These are phyloP conservation scores for Taeniopygia guttata DNA, from an alignment of 2,797 vertebrate genomes.

Conservation along the genomic window DNA sequence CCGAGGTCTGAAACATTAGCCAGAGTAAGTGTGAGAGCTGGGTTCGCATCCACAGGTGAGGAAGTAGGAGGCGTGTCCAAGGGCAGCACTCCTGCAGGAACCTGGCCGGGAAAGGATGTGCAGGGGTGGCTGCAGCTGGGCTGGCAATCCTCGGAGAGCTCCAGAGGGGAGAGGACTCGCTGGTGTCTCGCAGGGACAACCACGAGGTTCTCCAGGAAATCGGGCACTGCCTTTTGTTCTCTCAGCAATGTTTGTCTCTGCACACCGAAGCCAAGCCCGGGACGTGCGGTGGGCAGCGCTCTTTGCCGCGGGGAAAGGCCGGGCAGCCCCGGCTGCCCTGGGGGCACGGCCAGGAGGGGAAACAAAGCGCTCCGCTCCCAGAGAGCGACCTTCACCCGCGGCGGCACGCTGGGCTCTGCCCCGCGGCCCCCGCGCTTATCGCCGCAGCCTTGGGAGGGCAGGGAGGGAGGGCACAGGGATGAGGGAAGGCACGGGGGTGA, in stretches of 20 bases:
- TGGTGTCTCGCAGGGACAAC: rapidly evolving
- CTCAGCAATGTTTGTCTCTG: rapidly evolving
- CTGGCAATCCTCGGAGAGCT: neutral
- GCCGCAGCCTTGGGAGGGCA: neutral
- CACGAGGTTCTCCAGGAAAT: neutral
- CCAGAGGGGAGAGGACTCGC: rapidly evolving
- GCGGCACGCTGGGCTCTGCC: neutral
- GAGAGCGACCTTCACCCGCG: neutral
- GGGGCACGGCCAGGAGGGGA: neutral
- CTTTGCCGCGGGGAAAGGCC: neutral
- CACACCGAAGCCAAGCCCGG: neutral
- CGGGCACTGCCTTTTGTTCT: rapidly evolving
- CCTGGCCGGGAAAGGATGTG: rapidly evolving
- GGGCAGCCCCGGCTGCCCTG: neutral
- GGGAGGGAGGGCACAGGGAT: too few species aligned
- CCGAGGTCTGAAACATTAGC: rapidly evolving
- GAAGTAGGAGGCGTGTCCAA: rapidly evolving
- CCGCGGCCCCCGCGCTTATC: neutral
- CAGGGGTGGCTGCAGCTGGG: rapidly evolving
- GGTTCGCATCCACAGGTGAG: rapidly evolving
- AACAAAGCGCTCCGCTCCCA: neutral
- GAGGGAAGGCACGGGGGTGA: too few species aligned
- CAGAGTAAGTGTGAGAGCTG: rapidly evolving
- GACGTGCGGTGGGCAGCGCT: neutral
- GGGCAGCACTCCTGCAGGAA: neutral